Conservation (phyloP, 2,797 vertebrate species). For the Crenichthys baileyi region DNA sequence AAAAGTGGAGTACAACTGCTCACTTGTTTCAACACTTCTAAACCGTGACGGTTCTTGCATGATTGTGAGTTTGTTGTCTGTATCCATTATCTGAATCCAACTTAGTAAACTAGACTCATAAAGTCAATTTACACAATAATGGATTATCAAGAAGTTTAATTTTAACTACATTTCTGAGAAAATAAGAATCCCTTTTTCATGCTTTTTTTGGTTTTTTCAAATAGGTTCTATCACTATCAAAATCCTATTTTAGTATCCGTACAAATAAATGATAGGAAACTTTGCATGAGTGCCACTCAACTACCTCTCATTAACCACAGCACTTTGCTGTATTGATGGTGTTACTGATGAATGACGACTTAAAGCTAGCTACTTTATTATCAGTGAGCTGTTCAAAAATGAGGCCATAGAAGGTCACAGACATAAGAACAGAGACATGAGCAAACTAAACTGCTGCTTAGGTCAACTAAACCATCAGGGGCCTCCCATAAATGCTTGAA, state of each 20-base stretch:
- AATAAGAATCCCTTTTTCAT: neutral
- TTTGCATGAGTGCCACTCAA: neutral
- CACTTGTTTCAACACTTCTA: slow-evolving; percentile 4
- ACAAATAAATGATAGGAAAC: too few relatives aligned
- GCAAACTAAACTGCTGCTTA: neutral
- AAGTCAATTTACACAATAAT: neutral
- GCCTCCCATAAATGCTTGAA: neutral
- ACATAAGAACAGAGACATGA: neutral
- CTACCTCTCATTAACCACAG: neutral
- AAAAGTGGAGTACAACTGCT: neutral
- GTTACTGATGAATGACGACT: neutral
- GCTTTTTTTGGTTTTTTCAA: too few relatives aligned
- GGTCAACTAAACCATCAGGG: neutral
- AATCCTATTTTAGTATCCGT: too few relatives aligned
- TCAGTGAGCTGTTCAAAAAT: neutral
- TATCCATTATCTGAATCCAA: neutral
- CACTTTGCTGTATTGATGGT: neutral
- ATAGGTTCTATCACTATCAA: too few relatives aligned
- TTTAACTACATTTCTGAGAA: neutral
- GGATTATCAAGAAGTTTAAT: neutral
- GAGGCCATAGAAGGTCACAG: too few relatives aligned
- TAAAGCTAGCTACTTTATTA: neutral
- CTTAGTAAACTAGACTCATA: neutral
- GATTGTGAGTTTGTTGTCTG: neutral
- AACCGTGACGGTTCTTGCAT: neutral